Evolutionary conservation across 2,888 invertebrate species (phyloP).

Genomic region (Antitype chi): DNA sequence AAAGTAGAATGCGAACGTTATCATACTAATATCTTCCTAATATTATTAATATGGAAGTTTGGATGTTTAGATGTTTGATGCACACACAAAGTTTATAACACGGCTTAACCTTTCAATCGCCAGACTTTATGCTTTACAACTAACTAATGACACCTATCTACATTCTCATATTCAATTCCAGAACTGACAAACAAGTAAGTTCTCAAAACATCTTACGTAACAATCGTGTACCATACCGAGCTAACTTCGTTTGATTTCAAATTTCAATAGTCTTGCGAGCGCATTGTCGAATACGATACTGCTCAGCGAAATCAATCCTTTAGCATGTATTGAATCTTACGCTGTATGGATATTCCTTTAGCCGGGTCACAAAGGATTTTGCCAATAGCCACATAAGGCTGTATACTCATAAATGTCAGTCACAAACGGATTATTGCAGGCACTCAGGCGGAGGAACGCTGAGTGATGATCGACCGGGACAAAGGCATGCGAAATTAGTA

Average conservation of each 20-base stretch:
- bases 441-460: constrained; percentile 67
- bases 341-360: constrained; percentile 53
- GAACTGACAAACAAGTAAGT: background rate
- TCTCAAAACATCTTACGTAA: constrained; percentile 27
- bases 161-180: background rate
- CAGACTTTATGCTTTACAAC: background rate
- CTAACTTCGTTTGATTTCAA: constrained; percentile 41
- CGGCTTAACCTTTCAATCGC: background rate
- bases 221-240: constrained; percentile 28
- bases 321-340: constrained; percentile 57
- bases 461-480: constrained; percentile 70
- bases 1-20: no score
- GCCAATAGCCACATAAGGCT: constrained; percentile 59
- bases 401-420: constrained; percentile 69
- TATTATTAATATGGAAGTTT: no score
- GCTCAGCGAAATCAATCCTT: constrained; percentile 54
- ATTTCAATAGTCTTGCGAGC: constrained; percentile 42
- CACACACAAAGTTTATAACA: no score
- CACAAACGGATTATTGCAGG: constrained; percentile 72
- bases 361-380: constrained; percentile 65
- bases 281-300: constrained; percentile 39
- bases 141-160: background rate
- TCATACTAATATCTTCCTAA: no score
- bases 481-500: constrained; percentile 83
- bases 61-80: no score